Evolutionary conservation across 2,113 vertebrate genomes (phyloP).

Genomic region (Aleadryas rufinucha): DNA sequence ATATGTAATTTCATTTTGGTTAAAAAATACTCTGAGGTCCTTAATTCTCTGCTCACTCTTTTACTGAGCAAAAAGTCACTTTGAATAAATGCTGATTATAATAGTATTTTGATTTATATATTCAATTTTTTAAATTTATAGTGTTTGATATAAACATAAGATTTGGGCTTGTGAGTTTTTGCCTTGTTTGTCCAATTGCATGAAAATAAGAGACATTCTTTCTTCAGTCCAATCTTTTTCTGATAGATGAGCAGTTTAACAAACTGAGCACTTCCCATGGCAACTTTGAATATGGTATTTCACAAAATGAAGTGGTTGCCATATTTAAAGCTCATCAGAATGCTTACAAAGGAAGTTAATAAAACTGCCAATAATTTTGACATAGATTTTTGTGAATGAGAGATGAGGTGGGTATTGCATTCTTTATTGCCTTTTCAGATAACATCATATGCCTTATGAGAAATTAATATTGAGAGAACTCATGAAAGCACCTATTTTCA

Average conservation of each 20-base stretch:
- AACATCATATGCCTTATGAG: not conserved
- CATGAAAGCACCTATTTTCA: not conserved
- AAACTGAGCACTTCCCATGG: not conserved
- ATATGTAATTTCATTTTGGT: not conserved
- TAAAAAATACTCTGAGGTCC: not conserved
- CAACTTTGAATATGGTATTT: not conserved
- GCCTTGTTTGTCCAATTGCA: not conserved
- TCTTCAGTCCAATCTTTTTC: not conserved
- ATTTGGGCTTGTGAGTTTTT: not conserved
- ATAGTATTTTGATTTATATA: not conserved
- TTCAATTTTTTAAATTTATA: not conserved
- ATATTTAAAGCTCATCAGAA: not conserved
- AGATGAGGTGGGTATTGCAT: fast-evolving
- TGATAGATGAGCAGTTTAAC: not conserved
- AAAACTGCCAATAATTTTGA: not conserved
- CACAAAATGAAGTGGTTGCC: not conserved
- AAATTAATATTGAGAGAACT: not conserved
- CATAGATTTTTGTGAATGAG: not conserved
- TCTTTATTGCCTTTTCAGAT: not conserved
- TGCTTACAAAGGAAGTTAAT: not conserved
- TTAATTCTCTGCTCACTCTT: not conserved
- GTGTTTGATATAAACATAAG: not conserved
- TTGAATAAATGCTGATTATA: not conserved
- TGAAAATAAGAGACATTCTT: not conserved
- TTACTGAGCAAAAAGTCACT: not conserved